These are phyloP conservation scores for Spongilla lacustris DNA, from an alignment of 37 sponge, comb jelly and placozoan genomes.

Conservation along the genomic window DNA sequence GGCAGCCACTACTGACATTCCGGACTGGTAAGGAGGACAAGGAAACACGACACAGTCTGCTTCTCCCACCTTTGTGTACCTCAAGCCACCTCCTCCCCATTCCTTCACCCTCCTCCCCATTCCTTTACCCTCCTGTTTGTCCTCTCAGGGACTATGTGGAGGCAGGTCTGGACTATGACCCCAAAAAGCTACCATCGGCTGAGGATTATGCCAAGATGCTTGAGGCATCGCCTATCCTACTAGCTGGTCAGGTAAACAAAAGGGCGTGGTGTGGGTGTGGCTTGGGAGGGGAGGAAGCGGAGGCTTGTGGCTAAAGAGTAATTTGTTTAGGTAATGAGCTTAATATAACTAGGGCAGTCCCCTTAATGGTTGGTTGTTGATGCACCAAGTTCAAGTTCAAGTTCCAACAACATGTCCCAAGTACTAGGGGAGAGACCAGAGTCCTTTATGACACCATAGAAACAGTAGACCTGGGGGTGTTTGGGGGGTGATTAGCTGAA, in stretches of 20 bases:
- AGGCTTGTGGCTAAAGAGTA: neutral
- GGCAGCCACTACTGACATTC: slow-evolving; percentile 80
- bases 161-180: slow-evolving; percentile 65
- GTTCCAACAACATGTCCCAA: too few relatives aligned
- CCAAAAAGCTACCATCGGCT: slow-evolving; percentile 31
- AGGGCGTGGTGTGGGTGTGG: neutral
- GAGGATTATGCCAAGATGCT: slow-evolving; percentile 60
- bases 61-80: neutral
- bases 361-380: too few relatives aligned
- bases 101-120: neutral
- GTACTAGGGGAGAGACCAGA: too few relatives aligned
- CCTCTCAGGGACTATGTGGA: slow-evolving; percentile 68
- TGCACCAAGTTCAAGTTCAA: too few relatives aligned
- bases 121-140: too few relatives aligned
- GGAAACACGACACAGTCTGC: too few relatives aligned
- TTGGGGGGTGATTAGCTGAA: too few relatives aligned
- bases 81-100: neutral
- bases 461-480: too few relatives aligned
- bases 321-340: too few relatives aligned
- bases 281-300: neutral
- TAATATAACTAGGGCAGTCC: too few relatives aligned
- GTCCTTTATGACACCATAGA: too few relatives aligned
- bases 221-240: slow-evolving; percentile 76
- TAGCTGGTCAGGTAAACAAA: slow-evolving; percentile 60
- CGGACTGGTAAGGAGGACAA: slow-evolving; percentile 92